Base-by-base conservation (phyloP, 2,797 vertebrate genomes). In the Sebastes taczanowskii region DNA sequence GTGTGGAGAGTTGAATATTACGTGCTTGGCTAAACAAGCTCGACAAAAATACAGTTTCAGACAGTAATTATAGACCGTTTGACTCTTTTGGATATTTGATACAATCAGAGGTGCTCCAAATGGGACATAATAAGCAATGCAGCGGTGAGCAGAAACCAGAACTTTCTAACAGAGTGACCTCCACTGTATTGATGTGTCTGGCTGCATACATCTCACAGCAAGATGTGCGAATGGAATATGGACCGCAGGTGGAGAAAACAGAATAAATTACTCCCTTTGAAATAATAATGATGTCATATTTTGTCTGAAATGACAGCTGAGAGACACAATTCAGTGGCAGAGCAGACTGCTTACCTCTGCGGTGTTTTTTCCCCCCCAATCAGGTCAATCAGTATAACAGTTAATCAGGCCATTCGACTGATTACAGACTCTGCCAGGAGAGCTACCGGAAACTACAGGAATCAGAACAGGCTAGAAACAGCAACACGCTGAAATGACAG, bases 71-170 rank as follows among this genome's bases (percentile, higher is more conserved):
- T 62, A 90, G 77, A 88, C 69, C 2, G 65, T 82, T 73, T 74
- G 86, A 88, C 82, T 84, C 61, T 74, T 79, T 79, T 88, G 64
- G 87, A 90, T 88, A 93, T 84, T 66, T 87, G 82, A 92, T 91
- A 84, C 81, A 62, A 91, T 88, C 85, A 78, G 74, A 80, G 35
- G 18, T 52, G 18, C 69, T 77, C 46, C 78, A 71, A 80, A 80
- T 84, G 56, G 63, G 60, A 73, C 75, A 85, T 75, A 87, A 83
- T 85, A 80, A 77, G 71, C 58, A 70, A 79, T 13, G 74, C 73
- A 52, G 74, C 16, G 16, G 72, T 35, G 76, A 66, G 75, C 60
- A 80, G 74, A 85, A 85, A 85, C 69, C 83, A 91, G 78, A 71
- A 80, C 75, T 78, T 84, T 83, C 53, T 18, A 64, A 74, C 76